Base-by-base conservation (phyloP, 2,888 invertebrate species). In the Plusia festucae region DNA sequence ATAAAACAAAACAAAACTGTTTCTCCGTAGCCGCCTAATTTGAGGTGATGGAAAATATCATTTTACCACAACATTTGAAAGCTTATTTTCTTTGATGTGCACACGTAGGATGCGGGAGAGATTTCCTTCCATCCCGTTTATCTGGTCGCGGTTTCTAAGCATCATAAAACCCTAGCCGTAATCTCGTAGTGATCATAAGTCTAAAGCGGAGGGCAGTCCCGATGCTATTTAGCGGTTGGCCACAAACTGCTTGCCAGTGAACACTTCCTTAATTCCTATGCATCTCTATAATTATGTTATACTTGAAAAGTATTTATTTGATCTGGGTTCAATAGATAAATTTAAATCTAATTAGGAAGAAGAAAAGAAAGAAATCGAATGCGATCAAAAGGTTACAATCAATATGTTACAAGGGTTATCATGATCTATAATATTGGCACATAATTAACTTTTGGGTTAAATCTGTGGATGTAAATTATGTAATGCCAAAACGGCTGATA, bases 261-360 rank as follows among this genome's bases (percentile, higher is more conserved):
- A 85, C 73, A 85, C 84, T 90, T 89, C 87, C 89, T 88, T 85
- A 85, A 84, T 90, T 89, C 87, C 89, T 88, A 85, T 84, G 81
- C 83, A 79, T 86, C 85, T 81, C 85, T 83, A 82, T 79, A 79
- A 82, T 82, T 81, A 82, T 81, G 76, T 77, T 75, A 68, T 72
- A 70, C 83, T 82, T 70, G 68, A 70, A 68, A 73, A 70, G 78
- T 68, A 66, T 24, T 30, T 53, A 67, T 58, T 16, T 46, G 16
- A 18, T 46, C 9, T 66, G 54, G 61, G 57, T 60, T 7, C 9
- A 30, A 30, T 30, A 30, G 30, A 30, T 30, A 9, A 0, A 2
- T 8, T 30, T 9, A 30, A 9, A 8, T 1, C 0, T 2, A 30
- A 30, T 9, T 30, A 30, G 9, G 9, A 24, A n/a, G n/a, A n/a